Evolutionary conservation across 2,888 invertebrate genomes (phyloP).

Genomic region (Latrodectus hesperus): DNA sequence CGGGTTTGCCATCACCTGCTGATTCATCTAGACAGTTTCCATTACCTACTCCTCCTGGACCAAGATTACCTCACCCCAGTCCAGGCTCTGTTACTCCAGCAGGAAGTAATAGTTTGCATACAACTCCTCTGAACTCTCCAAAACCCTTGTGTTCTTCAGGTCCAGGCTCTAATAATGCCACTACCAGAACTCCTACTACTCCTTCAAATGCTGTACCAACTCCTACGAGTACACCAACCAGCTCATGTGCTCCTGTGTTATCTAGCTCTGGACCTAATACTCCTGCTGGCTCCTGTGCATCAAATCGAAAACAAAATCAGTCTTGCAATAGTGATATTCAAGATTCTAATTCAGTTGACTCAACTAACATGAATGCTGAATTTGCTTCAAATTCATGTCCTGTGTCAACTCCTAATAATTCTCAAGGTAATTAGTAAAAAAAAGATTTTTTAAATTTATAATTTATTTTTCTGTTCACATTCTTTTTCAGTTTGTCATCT

Average conservation of each 20-base stretch:
- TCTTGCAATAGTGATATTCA: slow-evolving; percentile 57
- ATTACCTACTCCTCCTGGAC: slow-evolving; percentile 73
- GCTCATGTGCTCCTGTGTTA: slow-evolving; percentile 49
- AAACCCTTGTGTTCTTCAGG: slow-evolving; percentile 72
- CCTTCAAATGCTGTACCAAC: slow-evolving; percentile 63
- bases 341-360: slow-evolving; percentile 63
- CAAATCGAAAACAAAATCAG: slow-evolving; percentile 61
- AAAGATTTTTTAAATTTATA: background rate
- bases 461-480: background rate
- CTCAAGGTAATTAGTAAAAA: background rate
- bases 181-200: slow-evolving; percentile 62
- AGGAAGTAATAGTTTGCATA: slow-evolving; percentile 71
- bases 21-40: slow-evolving; percentile 79
- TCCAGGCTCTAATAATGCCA: slow-evolving; percentile 55
- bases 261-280: slow-evolving; percentile 70
- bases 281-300: slow-evolving; percentile 66
- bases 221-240: slow-evolving; percentile 63
- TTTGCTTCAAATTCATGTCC: slow-evolving; percentile 50
- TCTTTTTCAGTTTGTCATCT: no score
- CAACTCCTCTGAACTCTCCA: slow-evolving; percentile 79
- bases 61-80: slow-evolving; percentile 78
- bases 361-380: slow-evolving; percentile 41
- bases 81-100: slow-evolving; percentile 73
- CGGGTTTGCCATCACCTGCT: slow-evolving; percentile 83
- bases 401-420: slow-evolving; percentile 37